Evolutionary conservation across 2,888 invertebrate genomes (phyloP).

Genomic region (Harmothoe impar): DNA sequence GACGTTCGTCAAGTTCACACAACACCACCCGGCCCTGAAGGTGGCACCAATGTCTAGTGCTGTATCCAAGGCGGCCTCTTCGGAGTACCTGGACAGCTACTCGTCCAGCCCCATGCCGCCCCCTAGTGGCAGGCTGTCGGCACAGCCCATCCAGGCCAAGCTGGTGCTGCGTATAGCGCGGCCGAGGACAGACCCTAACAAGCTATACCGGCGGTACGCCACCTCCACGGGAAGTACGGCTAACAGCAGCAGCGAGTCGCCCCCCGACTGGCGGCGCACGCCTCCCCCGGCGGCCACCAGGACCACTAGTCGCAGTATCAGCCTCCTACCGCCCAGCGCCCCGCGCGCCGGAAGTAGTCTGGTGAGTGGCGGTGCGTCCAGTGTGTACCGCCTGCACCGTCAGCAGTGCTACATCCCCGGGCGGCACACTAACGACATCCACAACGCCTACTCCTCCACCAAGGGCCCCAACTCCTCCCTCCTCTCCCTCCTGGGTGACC

Average conservation of each 20-base stretch:
- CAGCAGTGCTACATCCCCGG: slow-evolving; percentile 73
- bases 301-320: neutral
- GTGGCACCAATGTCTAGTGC: neutral
- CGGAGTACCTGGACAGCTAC: neutral
- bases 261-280: neutral
- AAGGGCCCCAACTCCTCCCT: slow-evolving; percentile 77
- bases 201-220: slow-evolving; percentile 30
- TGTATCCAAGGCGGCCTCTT: neutral
- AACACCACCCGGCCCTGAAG: slow-evolving; percentile 15
- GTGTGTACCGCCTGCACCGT: slow-evolving; percentile 66
- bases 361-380: neutral
- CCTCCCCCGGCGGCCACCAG: slow-evolving; percentile 69
- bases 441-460: slow-evolving; percentile 73
- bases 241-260: neutral
- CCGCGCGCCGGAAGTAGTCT: neutral
- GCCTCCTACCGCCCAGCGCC: neutral
- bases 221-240: slow-evolving; percentile 20
- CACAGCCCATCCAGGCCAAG: neutral
- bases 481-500: slow-evolving; percentile 74
- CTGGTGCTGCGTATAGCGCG: slow-evolving; percentile 21
- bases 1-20: slow-evolving; percentile 1
- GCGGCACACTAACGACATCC: slow-evolving; percentile 73
- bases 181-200: slow-evolving; percentile 13
- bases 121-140: neutral
- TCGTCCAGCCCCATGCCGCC: neutral